Base-by-base conservation (phyloP, 1,140 invertebrate genomes). In the Drosophila tani region DNA sequence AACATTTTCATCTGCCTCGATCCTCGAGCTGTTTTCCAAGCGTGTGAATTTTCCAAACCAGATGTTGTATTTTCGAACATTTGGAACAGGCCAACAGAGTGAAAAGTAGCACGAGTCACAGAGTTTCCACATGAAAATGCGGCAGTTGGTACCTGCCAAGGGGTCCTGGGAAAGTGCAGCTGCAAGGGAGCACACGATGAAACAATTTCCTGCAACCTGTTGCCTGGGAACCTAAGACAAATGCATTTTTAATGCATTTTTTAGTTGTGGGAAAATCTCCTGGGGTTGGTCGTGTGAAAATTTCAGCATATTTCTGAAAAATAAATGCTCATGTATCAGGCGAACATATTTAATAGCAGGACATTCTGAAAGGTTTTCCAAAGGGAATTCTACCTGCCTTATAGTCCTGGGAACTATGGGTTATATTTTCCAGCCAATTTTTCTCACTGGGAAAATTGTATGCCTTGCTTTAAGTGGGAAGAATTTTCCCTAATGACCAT, bases 11-110 rank as follows among this genome's bases (percentile, higher is more conserved):
- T 71, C 68, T 60, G 55, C 46, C 29, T 35, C 5, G 35, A 7
- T 24, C 47, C 38, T 15, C 14, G 6, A 32, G 11, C 8, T 14
- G 45, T 46, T 75, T 69, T 62, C n/a, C 50, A 3, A 49, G 41
- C 68, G 68, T 71, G 68, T 70, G 68, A 71, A 71, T 70, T 70
- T 71, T 38, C 32, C 41, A 51, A 24, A 12, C 58, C 35, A 62
- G 9, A 38, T 56, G 58, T 47, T 40, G 14, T 32, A 75, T 64
- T 75, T 17, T 24, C 15, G 11, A 27, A 43, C 32, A 49, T 14
- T 2, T 7, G 0, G 1, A 75, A 12, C 70, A 75, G 71, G 71
- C 32, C 3, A 64, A 35, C 71, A 75, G 58, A 38, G 27, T 5
- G 14, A 11, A 43, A 15, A 38, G 50, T n/a, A 75, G 58, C 29